Percentiles rank a stretch among this genome's conserved stretches.
phyloP scores from a whole-genome alignment of 2,888 invertebrate species.

The Rosalia funebris region DNA sequence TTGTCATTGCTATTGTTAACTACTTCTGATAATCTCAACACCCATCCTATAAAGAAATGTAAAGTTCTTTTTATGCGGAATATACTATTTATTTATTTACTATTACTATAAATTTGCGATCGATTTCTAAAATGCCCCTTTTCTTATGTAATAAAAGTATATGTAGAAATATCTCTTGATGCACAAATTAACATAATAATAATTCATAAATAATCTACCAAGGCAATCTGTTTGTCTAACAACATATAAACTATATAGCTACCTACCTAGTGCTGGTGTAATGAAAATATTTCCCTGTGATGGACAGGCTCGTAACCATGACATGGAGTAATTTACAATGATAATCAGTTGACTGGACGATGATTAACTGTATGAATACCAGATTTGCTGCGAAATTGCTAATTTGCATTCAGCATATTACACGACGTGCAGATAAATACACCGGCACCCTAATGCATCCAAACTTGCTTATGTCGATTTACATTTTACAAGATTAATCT shows the following conservation, averaged over 20 bases:
- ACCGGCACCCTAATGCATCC: slow-evolving; percentile 28
- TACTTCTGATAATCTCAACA: no score
- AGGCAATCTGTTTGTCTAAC: background rate
- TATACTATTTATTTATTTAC: no score
- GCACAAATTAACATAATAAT: no score
- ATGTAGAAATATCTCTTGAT: no score
- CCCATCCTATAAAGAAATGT: no score
- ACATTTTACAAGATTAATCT: no score
- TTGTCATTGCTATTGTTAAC: no score
- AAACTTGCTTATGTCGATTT: slow-evolving; percentile 35
- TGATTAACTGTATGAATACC: slow-evolving; percentile 65
- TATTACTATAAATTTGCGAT: no score
- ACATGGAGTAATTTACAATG: slow-evolving; percentile 61
- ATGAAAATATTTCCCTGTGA: slow-evolving; percentile 40
- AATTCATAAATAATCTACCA: no score
- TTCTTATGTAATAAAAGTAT: no score
- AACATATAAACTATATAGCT: background rate
- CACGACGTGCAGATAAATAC: slow-evolving; percentile 36
- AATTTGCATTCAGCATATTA: slow-evolving; percentile 54
- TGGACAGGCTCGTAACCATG: slow-evolving; percentile 41
- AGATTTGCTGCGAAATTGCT: slow-evolving; percentile 64
- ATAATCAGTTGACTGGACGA: slow-evolving; percentile 65
- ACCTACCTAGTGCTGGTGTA: slow-evolving; percentile 13
- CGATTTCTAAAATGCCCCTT: no score
- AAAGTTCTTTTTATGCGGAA: no score